Evolutionary conservation across 2,888 invertebrate genomes (phyloP).

Genomic region (Ganaspis brasiliensis): DNA sequence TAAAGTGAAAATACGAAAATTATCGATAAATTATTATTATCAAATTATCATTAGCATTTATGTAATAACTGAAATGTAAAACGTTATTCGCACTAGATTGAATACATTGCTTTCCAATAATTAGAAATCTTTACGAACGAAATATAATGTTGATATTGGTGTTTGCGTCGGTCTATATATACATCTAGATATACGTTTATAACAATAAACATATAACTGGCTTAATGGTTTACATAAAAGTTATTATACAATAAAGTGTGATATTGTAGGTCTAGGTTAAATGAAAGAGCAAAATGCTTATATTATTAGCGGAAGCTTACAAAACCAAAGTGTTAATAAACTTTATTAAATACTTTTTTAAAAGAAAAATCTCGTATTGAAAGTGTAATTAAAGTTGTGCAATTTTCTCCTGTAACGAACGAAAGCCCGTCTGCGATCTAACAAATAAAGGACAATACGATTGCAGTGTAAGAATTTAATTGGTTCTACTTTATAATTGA

Average conservation of each 20-base stretch:
- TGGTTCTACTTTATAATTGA: conserved; percentile 7
- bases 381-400: not conserved
- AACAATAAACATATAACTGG: not conserved
- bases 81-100: not conserved
- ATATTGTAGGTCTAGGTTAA: conserved; percentile 5
- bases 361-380: not conserved
- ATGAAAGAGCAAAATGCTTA: not conserved
- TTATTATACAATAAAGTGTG: not conserved
- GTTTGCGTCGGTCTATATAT: not conserved
- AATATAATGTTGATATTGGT: not conserved
- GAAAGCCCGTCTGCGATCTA: not conserved
- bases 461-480: conserved; percentile 1
- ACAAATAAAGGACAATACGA: not conserved
- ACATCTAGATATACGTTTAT: not conserved
- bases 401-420: not conserved
- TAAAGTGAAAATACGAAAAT: no score
- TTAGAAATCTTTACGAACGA: not conserved
- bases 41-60: no score
- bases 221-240: conserved; percentile 12
- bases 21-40: no score
- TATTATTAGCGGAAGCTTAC: not conserved
- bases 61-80: no score
- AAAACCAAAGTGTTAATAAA: conserved; percentile 2
- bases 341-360: not conserved
- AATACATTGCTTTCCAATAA: conserved; percentile 8